These are phyloP conservation scores for Dryadula phaetusa DNA, from an alignment of 2,888 invertebrate genomes.

Conservation along the genomic window DNA sequence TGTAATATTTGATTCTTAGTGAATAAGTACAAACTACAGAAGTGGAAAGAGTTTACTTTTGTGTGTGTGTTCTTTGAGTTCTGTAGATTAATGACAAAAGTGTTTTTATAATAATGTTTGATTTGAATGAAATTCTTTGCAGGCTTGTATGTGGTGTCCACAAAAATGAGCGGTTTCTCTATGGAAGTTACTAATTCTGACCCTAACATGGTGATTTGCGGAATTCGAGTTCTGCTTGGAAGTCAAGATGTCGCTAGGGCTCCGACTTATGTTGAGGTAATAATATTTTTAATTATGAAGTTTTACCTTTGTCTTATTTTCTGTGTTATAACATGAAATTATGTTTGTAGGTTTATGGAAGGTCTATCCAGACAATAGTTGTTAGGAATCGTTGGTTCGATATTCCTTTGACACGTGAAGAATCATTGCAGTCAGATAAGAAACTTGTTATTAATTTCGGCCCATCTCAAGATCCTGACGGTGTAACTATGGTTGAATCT, in stretches of 20 bases:
- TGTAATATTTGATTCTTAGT: background rate
- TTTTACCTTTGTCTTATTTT: no score
- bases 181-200: conserved; percentile 95
- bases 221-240: conserved; percentile 93
- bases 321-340: conserved; percentile 25
- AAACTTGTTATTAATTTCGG: conserved; percentile 93
- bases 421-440: conserved; percentile 96
- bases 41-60: no score
- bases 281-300: background rate
- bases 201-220: conserved; percentile 94
- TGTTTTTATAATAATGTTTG: background rate
- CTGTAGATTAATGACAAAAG: no score
- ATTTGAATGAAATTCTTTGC: no score
- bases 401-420: conserved; percentile 96
- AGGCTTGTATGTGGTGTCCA: conserved; percentile 96
- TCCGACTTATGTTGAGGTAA: conserved; percentile 89
- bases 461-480: conserved; percentile 93
- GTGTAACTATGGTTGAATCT: conserved; percentile 96
- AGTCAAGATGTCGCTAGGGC: conserved; percentile 91
- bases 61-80: no score
- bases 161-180: conserved; percentile 94
- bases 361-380: conserved; percentile 88
- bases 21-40: no score
- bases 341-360: conserved; percentile 85
- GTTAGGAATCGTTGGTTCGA: conserved; percentile 96